Percentiles rank a stretch among this genome's conserved stretches.
These are phyloP conservation scores for Cerastis leucographa DNA, from an alignment of 2,888 invertebrate species.

Conservation along the genomic window DNA sequence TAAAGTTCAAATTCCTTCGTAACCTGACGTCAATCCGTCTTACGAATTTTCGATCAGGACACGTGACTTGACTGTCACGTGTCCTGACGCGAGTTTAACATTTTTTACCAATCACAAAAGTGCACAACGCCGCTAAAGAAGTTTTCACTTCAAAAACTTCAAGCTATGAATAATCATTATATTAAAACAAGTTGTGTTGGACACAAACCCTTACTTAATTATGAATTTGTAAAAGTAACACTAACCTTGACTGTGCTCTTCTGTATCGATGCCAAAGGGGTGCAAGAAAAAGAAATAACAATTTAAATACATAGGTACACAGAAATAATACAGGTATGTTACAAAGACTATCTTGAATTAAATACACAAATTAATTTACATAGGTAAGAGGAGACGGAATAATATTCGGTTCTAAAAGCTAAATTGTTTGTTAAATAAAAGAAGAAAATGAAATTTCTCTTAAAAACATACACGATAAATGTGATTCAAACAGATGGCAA, in stretches of 20 bases:
- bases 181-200: neutral
- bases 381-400: no score
- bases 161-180: neutral
- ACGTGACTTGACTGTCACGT: no score
- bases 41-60: no score
- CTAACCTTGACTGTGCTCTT: conserved; percentile 71
- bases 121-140: no score
- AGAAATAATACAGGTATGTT: conserved; percentile 6
- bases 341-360: neutral
- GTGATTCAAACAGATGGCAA: neutral
- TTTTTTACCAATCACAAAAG: no score
- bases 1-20: no score
- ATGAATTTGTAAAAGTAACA: conserved; percentile 10
- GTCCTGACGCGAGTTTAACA: no score
- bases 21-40: no score
- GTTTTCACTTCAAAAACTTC: no score
- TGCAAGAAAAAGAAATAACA: conserved; percentile 55
- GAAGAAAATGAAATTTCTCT: no score
- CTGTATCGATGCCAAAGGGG: conserved; percentile 60
- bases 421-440: neutral
- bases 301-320: conserved; percentile 23
- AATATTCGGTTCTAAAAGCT: neutral
- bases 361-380: neutral
- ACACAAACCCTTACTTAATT: conserved; percentile 4
- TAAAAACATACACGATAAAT: no score